Percentiles rank a stretch among this genome's conserved stretches.
phyloP scores from a whole-genome alignment of 92 coral and sea anemone genomes.

The Palythoa heliodiscus region DNA sequence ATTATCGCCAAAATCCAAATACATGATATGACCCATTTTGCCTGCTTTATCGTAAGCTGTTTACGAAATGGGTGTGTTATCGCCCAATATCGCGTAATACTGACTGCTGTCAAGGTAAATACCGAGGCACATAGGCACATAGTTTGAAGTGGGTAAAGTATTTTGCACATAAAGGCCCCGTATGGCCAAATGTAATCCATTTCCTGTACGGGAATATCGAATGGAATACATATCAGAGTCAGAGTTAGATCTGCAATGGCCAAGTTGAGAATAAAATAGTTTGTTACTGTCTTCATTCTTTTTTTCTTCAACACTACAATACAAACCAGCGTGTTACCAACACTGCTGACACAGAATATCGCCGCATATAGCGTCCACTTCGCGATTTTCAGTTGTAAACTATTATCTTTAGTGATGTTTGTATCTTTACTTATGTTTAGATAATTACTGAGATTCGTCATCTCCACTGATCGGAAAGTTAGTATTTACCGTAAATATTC shows the following conservation, averaged over 20 bases:
- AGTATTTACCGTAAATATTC: not conserved
- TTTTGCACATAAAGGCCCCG: conserved; percentile 91
- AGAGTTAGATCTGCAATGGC: conserved; percentile 93
- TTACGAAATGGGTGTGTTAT: conserved; percentile 83
- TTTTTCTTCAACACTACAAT: conserved; percentile 68
- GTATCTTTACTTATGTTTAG: conserved; percentile 8
- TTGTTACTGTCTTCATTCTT: conserved; percentile 93
- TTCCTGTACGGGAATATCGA: conserved; percentile 94
- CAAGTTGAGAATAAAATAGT: conserved; percentile 88
- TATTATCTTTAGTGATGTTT: not conserved
- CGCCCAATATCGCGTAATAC: conserved; percentile 92
- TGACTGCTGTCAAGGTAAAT: conserved; percentile 91
- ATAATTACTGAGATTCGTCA: not conserved
- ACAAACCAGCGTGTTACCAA: conserved; percentile 89
- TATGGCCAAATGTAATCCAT: conserved; percentile 93
- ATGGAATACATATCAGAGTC: conserved; percentile 91
- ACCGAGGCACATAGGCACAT: conserved; percentile 85
- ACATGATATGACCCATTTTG: conserved; percentile 65
- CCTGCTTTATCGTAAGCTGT: conserved; percentile 72
- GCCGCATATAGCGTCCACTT: conserved; percentile 71
- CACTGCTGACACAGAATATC: conserved; percentile 83
- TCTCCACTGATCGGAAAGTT: not conserved
- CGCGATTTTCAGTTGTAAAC: conserved; percentile 42
- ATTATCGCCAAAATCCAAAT: conserved; percentile 78
- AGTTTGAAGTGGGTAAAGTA: conserved; percentile 90